A percentile compares a stretch with the other conserved stretches of the same genome.
These are phyloP conservation scores for Calliscelio sp. DNA, from an alignment of 2,888 invertebrate genomes.

Conservation along the genomic window DNA sequence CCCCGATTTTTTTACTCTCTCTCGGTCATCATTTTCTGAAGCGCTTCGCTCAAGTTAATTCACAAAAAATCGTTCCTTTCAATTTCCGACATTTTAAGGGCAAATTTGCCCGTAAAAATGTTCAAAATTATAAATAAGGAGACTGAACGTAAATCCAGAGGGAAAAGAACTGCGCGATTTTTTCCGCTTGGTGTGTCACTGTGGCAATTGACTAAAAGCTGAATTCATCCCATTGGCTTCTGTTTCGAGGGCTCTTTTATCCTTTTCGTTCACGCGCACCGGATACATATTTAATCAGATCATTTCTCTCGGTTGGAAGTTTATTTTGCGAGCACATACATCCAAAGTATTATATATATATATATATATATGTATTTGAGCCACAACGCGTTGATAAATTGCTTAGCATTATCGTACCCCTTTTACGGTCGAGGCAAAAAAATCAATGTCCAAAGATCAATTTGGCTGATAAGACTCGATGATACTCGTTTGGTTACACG, in stretches of 20 bases:
- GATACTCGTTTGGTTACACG: constrained; percentile 13
- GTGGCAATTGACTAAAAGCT: too few relatives aligned
- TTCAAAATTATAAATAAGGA: too few relatives aligned
- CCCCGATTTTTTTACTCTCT: neutral
- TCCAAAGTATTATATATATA: too few relatives aligned
- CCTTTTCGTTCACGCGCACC: neutral
- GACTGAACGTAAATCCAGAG: too few relatives aligned
- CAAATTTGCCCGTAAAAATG: too few relatives aligned
- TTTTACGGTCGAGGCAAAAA: constrained; percentile 5
- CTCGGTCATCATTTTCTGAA: neutral
- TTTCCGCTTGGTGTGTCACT: too few relatives aligned
- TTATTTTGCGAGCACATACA: constrained; percentile 12
- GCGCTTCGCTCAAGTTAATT: too few relatives aligned
- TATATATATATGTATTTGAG: constrained; percentile 21
- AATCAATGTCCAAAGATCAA: constrained; percentile 11
- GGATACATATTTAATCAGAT: constrained; percentile 31
- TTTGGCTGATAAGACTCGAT: constrained; percentile 4
- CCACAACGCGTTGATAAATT: constrained; percentile 14
- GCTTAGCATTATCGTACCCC: constrained; percentile 7
- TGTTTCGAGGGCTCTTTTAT: neutral
- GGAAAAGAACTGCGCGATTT: too few relatives aligned
- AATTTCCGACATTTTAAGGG: too few relatives aligned
- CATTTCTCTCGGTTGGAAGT: constrained; percentile 18
- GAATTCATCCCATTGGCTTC: too few relatives aligned
- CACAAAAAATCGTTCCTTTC: too few relatives aligned